Base-by-base conservation (phyloP, 2,888 invertebrate species). In the Epinotia nisella region DNA sequence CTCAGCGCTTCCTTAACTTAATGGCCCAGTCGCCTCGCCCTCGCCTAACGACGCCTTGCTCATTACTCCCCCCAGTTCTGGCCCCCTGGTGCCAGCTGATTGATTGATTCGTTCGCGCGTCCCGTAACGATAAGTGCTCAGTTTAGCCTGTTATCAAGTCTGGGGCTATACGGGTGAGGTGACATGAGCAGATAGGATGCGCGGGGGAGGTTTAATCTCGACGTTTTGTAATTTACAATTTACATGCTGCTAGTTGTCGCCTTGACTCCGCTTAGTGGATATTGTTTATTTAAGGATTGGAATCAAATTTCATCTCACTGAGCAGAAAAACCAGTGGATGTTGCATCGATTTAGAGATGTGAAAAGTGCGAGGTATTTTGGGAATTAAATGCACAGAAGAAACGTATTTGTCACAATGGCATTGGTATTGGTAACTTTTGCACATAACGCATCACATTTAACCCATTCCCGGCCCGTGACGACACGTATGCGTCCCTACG, bases 91-190 rank as follows among this genome's bases (percentile, higher is more conserved):
- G 78, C 79, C 79, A 17, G 81, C 86, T 88, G 87, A 89, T 88
- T 87, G 88, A 88, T 88, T 88, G 83, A 84, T 85, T 84, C 84
- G 77, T 83, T 80, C 82, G 76, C 79, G 79, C 79, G 77, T 74
- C 78, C 83, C 80, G 83, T 80, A 82, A 83, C 87, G 87, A 85
- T 87, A 87, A 88, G 88, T 87, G 87, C 83, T 84, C 85, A 83
- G 84, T 83, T 84, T 83, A 84, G 83, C 85, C 84, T 84, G 86
- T 88, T 88, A 88, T 88, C 88, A 86, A 83, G 81, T 79, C 77
- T 70, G 77, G 73, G 77, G 76, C 71, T 74, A 75, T 71, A 68
- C 61, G 72, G 67, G 72, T 72, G 72, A 72, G 67, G 72, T 72
- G 72, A 72, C 72, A 68, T 68, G 67, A 68, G 70, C 62, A 45